A percentile compares a stretch with the other conserved stretches of the same genome.
These are phyloP conservation scores for Ephydatia muelleri DNA, from an alignment of 37 sponge, comb jelly and placozoan genomes.

Conservation along the genomic window DNA sequence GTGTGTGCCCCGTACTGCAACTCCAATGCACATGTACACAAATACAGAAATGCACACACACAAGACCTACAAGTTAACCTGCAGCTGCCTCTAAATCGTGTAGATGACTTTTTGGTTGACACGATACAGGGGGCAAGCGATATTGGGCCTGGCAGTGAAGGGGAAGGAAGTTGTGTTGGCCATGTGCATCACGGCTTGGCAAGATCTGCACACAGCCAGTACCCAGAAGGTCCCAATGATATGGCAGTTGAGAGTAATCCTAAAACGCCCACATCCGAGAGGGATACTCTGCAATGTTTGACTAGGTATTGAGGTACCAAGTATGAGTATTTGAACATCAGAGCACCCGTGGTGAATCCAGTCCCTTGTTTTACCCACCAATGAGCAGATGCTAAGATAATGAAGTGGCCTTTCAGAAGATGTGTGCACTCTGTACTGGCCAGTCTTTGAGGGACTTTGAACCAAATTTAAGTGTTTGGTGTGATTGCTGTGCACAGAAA, in stretches of 20 bases:
- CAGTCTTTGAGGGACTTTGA: background rate
- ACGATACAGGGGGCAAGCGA: constrained; percentile 7
- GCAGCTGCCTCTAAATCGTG: background rate
- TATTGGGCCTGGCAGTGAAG: constrained; percentile 39
- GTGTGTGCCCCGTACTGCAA: no score
- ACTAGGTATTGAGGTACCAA: background rate
- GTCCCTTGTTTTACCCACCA: background rate
- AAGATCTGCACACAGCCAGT: constrained; percentile 43
- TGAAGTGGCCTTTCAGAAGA: background rate
- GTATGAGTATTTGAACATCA: background rate
- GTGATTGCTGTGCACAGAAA: background rate
- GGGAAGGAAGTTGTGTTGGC: background rate
- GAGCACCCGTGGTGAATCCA: background rate
- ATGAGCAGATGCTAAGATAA: background rate
- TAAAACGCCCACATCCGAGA: constrained; percentile 33
- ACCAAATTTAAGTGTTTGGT: background rate
- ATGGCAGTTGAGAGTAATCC: constrained; percentile 24
- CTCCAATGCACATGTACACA: no score
- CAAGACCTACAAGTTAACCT: background rate
- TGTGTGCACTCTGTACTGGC: background rate
- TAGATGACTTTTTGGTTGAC: background rate
- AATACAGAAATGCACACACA: background rate
- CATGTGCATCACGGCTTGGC: constrained; percentile 49
- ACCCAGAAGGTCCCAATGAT: constrained; percentile 19
- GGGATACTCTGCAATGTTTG: background rate